A percentile compares a stretch with the other conserved stretches of the same genome.
These are phyloP conservation scores for Rhinichthys osculus DNA, from an alignment of 2,797 vertebrate species.

Conservation along the genomic window DNA sequence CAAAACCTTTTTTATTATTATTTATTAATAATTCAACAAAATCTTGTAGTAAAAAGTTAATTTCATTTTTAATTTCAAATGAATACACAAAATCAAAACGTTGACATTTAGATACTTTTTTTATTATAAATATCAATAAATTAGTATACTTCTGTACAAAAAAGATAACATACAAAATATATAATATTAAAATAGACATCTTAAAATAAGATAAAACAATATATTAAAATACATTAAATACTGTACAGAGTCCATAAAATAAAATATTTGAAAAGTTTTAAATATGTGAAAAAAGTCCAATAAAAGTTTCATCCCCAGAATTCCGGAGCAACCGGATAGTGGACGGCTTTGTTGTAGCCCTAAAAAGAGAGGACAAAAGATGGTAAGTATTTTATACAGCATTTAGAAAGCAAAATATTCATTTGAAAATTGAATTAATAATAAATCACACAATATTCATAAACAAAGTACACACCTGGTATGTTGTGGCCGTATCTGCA, in stretches of 20 bases:
- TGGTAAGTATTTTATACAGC: background rate
- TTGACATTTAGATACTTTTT: background rate
- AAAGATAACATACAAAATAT: slow-evolving; percentile 41
- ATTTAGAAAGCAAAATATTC: background rate
- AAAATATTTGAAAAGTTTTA: background rate
- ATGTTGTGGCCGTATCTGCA: slow-evolving; percentile 25
- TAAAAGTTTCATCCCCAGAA: slow-evolving; percentile 58
- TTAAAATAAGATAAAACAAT: slow-evolving; percentile 39
- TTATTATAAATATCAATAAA: slow-evolving; percentile 65
- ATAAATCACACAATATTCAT: background rate
- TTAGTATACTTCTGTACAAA: slow-evolving; percentile 47
- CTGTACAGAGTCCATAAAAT: slow-evolving; percentile 49
- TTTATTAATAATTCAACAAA: background rate
- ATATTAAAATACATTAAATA: slow-evolving; percentile 52
- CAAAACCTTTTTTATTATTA: background rate
- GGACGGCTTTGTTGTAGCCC: slow-evolving; percentile 53
- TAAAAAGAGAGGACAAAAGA: slow-evolving; percentile 39
- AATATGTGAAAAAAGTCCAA: background rate
- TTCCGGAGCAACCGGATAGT: slow-evolving; percentile 36
- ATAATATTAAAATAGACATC: slow-evolving; percentile 59
- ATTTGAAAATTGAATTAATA: too few species aligned
- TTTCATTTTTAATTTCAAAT: background rate
- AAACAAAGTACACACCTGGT: slow-evolving; percentile 55
- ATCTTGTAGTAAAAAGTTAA: background rate
- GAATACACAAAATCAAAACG: background rate